A percentile compares a stretch with the other conserved stretches of the same genome.
phyloP scores from a whole-genome alignment of 2,113 vertebrate genomes.

The Catagonus wagneri region DNA sequence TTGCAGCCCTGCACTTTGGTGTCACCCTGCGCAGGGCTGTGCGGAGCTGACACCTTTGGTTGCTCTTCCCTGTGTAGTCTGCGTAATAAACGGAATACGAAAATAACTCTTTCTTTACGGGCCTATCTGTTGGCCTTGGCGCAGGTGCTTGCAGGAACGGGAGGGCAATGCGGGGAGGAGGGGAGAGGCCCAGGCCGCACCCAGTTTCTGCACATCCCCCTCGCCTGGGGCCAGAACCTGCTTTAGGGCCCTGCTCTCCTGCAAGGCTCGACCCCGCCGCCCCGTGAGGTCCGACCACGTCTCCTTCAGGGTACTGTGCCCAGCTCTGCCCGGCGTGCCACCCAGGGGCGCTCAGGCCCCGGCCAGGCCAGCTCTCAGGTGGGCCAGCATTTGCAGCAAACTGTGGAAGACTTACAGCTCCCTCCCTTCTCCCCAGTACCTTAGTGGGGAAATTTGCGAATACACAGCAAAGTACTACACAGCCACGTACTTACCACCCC shows the following conservation, averaged over 20 bases:
- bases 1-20: no score
- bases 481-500: background rate
- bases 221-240: background rate
- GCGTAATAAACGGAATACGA: background rate
- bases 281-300: background rate
- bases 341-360: background rate
- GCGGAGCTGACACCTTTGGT: background rate
- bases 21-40: background rate
- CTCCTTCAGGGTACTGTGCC: background rate
- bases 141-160: background rate
- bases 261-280: background rate
- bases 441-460: background rate
- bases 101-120: background rate
- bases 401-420: background rate
- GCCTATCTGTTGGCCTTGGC: background rate
- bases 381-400: background rate
- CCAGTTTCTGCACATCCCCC: accelerated
- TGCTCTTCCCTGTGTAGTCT: background rate
- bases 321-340: background rate
- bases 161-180: background rate
- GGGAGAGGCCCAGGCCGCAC: background rate
- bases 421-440: background rate
- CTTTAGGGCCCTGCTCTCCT: background rate
- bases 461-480: background rate
- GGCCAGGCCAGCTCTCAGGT: background rate